These are phyloP conservation scores for Apoda limacodes DNA, from an alignment of 2,888 invertebrate species.

Conservation along the genomic window DNA sequence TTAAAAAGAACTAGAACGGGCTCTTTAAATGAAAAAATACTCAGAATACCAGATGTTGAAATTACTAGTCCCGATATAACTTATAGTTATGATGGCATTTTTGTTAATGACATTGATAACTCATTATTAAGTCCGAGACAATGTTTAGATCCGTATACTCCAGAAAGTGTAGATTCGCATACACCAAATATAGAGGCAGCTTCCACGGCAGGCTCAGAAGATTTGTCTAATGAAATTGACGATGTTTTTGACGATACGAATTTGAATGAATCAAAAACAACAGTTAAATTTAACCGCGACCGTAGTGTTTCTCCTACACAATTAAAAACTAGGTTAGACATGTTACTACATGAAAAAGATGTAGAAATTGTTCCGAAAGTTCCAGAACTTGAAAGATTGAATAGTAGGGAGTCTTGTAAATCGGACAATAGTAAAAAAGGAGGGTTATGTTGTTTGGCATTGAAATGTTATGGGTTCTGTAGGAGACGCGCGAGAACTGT, in stretches of 20 bases:
- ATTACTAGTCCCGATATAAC: slow-evolving; percentile 59
- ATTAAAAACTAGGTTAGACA: slow-evolving; percentile 71
- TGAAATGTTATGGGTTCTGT: slow-evolving; percentile 59
- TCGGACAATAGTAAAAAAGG: slow-evolving; percentile 41
- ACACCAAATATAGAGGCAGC: slow-evolving; percentile 71
- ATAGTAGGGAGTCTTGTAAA: slow-evolving; percentile 51
- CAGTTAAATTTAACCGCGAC: slow-evolving; percentile 35
- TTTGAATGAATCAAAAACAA: slow-evolving; percentile 28
- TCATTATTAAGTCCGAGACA: slow-evolving; percentile 46
- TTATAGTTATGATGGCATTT: slow-evolving; percentile 45
- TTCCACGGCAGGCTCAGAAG: slow-evolving; percentile 19
- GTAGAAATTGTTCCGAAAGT: slow-evolving; percentile 8
- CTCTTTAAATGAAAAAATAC: slow-evolving; percentile 42
- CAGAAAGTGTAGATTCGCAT: slow-evolving; percentile 84
- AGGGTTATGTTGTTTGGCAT: slow-evolving; percentile 48
- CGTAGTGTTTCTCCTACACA: slow-evolving; percentile 73
- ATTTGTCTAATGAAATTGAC: neutral
- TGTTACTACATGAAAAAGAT: slow-evolving; percentile 31
- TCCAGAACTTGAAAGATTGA: slow-evolving; percentile 40
- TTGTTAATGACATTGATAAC: slow-evolving; percentile 67
- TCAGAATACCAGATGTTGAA: slow-evolving; percentile 56
- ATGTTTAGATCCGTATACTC: slow-evolving; percentile 80
- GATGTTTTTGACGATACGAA: slow-evolving; percentile 28
- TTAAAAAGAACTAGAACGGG: slow-evolving; percentile 38
- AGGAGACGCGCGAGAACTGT: slow-evolving; percentile 41